These are phyloP conservation scores for Antennarius maculatus DNA, from an alignment of 2,797 vertebrate genomes.

Conservation along the genomic window DNA sequence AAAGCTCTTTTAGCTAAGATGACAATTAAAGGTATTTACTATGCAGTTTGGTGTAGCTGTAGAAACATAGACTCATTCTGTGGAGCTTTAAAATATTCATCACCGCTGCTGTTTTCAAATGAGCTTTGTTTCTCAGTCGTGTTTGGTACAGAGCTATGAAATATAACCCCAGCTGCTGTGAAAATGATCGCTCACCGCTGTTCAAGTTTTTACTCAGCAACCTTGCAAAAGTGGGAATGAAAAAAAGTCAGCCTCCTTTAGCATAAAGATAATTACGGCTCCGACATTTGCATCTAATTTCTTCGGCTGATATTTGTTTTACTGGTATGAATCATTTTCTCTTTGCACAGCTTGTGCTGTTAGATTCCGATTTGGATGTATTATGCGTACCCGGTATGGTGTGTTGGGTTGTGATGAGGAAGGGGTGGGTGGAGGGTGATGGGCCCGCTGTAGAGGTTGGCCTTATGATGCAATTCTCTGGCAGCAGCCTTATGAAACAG, in stretches of 20 bases:
- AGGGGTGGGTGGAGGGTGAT: constrained; percentile 21
- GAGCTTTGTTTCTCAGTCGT: constrained; percentile 1
- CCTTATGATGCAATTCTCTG: constrained; percentile 81
- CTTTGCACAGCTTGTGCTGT: neutral
- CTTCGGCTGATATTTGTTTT: neutral
- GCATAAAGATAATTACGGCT: constrained; percentile 10
- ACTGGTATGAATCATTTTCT: neutral
- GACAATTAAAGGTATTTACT: too few species aligned
- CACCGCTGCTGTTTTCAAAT: constrained; percentile 8
- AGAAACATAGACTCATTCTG: neutral
- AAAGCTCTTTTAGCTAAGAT: too few species aligned
- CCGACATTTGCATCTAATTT: neutral
- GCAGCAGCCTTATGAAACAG: constrained; percentile 82
- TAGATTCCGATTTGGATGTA: constrained; percentile 25
- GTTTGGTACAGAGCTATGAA: neutral
- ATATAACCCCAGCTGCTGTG: constrained; percentile 34
- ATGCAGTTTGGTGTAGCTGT: neutral
- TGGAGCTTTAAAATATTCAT: constrained; percentile 25
- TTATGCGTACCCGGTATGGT: constrained; percentile 19
- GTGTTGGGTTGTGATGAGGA: constrained; percentile 24
- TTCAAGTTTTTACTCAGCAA: constrained; percentile 45
- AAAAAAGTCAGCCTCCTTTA: constrained; percentile 23
- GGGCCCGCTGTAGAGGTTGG: constrained; percentile 34
- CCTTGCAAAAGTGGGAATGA: constrained; percentile 26
- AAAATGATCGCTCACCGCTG: constrained; percentile 33